Evolutionary conservation across 1,140 invertebrate species (phyloP).

Genomic region (Aphelenchoides besseyi): DNA sequence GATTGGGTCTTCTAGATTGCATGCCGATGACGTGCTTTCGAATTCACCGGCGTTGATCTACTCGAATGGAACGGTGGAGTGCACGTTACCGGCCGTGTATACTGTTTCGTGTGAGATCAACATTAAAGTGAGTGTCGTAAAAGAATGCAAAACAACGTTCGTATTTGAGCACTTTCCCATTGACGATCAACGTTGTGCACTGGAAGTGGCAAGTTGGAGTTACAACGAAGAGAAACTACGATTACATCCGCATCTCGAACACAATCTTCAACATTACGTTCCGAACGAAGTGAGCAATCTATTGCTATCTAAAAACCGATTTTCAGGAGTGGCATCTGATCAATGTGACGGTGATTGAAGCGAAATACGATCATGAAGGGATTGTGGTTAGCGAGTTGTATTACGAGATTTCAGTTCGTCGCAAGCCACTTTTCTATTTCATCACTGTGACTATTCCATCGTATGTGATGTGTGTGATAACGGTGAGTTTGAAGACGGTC

Average conservation of each 20-base stretch:
- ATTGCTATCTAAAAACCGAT: neutral
- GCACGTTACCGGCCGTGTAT: conserved; percentile 49
- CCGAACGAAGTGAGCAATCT: conserved; percentile 30
- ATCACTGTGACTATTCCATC: conserved; percentile 43
- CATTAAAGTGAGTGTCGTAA: conserved; percentile 36
- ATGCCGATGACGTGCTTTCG: conserved; percentile 51
- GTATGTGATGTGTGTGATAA: conserved; percentile 16
- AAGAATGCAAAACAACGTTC: conserved; percentile 11
- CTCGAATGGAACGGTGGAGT: conserved; percentile 52
- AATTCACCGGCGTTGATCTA: conserved; percentile 44
- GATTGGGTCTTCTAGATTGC: conserved; percentile 52
- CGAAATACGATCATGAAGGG: conserved; percentile 54
- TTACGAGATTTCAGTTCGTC: conserved; percentile 50
- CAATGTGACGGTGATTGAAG: conserved; percentile 48
- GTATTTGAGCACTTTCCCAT: conserved; percentile 47
- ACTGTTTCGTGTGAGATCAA: conserved; percentile 56
- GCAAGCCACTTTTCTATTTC: conserved; percentile 56
- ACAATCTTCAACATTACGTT: conserved; percentile 50
- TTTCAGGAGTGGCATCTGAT: conserved; percentile 52
- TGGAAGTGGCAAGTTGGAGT: conserved; percentile 56
- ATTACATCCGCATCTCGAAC: conserved; percentile 48
- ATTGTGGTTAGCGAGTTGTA: conserved; percentile 47
- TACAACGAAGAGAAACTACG: conserved; percentile 53
- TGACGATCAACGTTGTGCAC: conserved; percentile 51
- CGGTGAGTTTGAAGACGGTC: neutral